Evolutionary conservation across 2,888 invertebrate species (phyloP), one percentile per base, ranked within the genome.

Genomic region (Uloborus plumipes): DNA sequence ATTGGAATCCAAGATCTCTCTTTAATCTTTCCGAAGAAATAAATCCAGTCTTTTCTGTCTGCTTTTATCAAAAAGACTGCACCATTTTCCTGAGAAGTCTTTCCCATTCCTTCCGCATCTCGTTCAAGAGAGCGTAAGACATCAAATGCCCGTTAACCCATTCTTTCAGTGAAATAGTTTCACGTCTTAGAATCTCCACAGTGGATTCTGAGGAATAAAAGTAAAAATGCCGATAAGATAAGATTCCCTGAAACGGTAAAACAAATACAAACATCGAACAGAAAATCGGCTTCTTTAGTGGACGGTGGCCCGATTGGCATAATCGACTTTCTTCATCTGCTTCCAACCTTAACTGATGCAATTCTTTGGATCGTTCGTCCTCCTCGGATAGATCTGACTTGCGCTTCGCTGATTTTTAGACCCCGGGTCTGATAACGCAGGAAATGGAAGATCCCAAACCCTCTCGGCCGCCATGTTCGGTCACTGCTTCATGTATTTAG

Each of bases 121-220:
- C 51, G 58, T 71, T 71, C 64, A 61, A 22, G 31, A 22, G 49
- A 65, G 70, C 61, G 76, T 47, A 62, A 49, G 69, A 71, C 77
- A 77, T 77, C 69, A 77, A 77, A 77, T 50, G 64, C 70, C 62
- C 70, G 77, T 77, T 77, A 77, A 71, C 77, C 77, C 77, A 77
- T 71, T 77, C 77, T 70, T 64, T 64, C 77, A 71, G 77, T 65
- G 70, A 70, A 77, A 77, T 77, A 55, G 77, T 58, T 77, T 77
- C 77, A 71, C 77, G 77, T 39, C 39, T 39, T 39, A 39, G 39
- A 39, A 39, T 39, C 39, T 39, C 39, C 39, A 39, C 39, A 9
- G 39, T 39, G 39, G 50, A 67, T 58, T 51, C 61, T 26, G 47
- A 55, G 53, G 76, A 76, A 76, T 76, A 69, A 77, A 77, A 77